Evolutionary conservation across 2,113 vertebrate genomes (phyloP).

Genomic region (Gasterosteus aculeatus): DNA sequence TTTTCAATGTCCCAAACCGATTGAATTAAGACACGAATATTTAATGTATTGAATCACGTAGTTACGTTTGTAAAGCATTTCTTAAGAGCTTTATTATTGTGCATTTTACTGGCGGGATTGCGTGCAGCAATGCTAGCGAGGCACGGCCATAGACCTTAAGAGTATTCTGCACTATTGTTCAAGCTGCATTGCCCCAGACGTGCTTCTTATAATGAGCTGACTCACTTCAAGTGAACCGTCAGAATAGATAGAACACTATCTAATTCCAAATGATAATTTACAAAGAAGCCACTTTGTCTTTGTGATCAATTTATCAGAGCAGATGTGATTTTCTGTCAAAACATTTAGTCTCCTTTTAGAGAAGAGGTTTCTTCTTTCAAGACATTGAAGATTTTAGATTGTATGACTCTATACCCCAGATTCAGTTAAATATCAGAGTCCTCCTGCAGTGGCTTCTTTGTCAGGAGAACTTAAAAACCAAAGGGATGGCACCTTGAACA

Average conservation of each 20-base stretch:
- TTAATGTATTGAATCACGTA: background rate
- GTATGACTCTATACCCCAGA: background rate
- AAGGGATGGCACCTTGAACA: slow-evolving; percentile 12
- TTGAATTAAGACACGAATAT: slow-evolving; percentile 3
- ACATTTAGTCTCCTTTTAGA: background rate
- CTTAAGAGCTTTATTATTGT: background rate
- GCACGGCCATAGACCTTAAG: background rate
- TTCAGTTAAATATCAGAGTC: background rate
- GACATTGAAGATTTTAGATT: background rate
- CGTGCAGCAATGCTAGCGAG: no score
- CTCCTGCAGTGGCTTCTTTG: background rate
- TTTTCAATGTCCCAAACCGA: background rate
- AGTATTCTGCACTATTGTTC: background rate
- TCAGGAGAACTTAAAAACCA: background rate
- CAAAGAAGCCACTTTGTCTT: background rate
- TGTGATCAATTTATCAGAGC: background rate
- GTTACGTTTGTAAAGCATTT: no score
- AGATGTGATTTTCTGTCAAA: background rate
- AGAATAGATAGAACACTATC: background rate
- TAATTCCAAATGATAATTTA: background rate
- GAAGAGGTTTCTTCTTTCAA: background rate
- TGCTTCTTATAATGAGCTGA: background rate
- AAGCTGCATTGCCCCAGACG: background rate
- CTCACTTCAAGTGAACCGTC: background rate
- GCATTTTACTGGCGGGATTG: background rate